Conservation (phyloP, 2,113 vertebrate genomes). For the Vulpes vulpes region DNA sequence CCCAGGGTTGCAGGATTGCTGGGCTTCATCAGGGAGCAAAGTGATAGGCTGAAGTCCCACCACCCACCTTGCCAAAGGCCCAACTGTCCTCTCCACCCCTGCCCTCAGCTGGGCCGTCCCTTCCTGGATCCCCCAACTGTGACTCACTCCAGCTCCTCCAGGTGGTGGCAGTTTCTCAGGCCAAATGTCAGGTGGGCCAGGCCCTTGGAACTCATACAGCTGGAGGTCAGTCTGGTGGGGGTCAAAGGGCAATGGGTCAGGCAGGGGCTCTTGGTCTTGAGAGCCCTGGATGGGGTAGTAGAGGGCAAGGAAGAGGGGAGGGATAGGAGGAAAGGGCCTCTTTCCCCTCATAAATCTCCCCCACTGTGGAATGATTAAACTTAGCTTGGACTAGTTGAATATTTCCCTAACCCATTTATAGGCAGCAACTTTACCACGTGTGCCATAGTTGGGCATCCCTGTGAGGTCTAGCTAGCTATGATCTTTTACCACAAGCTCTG, state of each 20-base stretch:
- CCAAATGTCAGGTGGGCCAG: conserved; percentile 81
- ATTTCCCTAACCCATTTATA: too few species aligned
- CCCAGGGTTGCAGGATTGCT: rapidly evolving
- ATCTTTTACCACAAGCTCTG: neutral
- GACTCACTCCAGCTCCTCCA: conserved; percentile 93
- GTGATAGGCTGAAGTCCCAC: too few species aligned
- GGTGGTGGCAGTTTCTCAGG: conserved; percentile 87
- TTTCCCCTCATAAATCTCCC: neutral
- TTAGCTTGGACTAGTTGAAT: neutral
- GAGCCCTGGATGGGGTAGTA: neutral
- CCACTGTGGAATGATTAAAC: neutral
- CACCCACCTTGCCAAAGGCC: neutral
- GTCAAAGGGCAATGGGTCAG: conserved; percentile 37
- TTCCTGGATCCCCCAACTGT: rapidly evolving
- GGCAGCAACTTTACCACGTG: neutral
- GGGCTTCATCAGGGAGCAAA: neutral
- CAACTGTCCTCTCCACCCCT: neutral
- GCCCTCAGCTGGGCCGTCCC: neutral
- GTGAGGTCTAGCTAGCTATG: neutral
- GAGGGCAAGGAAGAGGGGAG: neutral
- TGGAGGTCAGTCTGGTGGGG: conserved; percentile 88
- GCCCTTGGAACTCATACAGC: conserved; percentile 77
- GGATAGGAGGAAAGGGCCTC: neutral
- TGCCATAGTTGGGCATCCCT: rapidly evolving
- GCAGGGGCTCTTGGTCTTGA: neutral